These are phyloP conservation scores for Synergus japonicus DNA, from an alignment of 2,888 invertebrate genomes.

Conservation along the genomic window DNA sequence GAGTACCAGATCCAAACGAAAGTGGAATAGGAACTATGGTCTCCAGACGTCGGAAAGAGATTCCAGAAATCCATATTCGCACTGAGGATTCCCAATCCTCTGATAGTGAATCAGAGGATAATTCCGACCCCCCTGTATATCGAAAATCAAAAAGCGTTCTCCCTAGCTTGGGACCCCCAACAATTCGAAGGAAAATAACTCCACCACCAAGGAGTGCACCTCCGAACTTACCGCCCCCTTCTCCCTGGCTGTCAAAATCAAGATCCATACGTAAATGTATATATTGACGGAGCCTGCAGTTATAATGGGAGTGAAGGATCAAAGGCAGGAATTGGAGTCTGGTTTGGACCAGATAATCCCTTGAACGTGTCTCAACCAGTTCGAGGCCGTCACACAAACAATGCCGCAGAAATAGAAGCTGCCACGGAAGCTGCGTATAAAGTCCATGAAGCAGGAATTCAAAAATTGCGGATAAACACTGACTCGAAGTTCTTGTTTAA, in stretches of 20 bases:
- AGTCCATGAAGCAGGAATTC: conserved; percentile 82
- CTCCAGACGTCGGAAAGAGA: no score
- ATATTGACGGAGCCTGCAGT: conserved; percentile 89
- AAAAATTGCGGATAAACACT: conserved; percentile 87
- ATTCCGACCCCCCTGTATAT: neutral
- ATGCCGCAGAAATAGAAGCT: conserved; percentile 96
- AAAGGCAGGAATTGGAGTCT: conserved; percentile 78
- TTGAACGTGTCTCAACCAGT: conserved; percentile 88
- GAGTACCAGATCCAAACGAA: no score
- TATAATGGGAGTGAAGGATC: conserved; percentile 86
- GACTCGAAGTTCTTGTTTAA: conserved; percentile 93
- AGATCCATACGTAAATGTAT: no score
- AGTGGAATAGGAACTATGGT: no score
- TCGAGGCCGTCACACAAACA: conserved; percentile 91
- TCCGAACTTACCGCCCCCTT: no score
- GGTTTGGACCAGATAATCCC: conserved; percentile 85
- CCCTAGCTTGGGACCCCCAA: no score
- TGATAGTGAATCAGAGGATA: no score
- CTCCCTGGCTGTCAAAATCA: no score
- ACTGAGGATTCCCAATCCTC: no score
- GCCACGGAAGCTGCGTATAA: conserved; percentile 85
- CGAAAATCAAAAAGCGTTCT: neutral
- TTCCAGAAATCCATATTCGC: no score
- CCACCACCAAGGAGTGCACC: no score
- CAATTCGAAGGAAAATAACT: no score